Evolutionary conservation across 1,140 invertebrate species (phyloP).

Genomic region (Calliphora vicina): DNA sequence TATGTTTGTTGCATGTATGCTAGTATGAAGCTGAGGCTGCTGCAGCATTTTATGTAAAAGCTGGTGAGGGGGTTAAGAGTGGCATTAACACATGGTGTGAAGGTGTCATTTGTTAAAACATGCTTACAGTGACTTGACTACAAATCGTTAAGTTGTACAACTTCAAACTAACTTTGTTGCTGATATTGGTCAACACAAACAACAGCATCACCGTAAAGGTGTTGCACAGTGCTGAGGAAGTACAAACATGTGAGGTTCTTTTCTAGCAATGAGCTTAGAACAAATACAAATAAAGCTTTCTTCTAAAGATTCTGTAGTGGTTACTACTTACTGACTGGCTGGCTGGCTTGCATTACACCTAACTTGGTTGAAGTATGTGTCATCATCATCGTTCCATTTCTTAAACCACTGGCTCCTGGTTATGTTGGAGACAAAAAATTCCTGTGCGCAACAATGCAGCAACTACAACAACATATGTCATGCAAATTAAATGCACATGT

Average conservation of each 20-base stretch:
- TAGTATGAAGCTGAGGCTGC: background rate
- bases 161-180: constrained; percentile 18
- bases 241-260: background rate
- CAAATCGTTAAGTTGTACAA: constrained; percentile 47
- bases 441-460: background rate
- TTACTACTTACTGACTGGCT: too few species aligned
- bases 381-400: background rate
- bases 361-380: background rate
- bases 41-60: background rate
- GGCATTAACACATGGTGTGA: constrained; percentile 39
- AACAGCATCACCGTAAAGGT: background rate
- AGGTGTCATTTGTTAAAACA: constrained; percentile 60
- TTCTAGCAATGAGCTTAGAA: background rate
- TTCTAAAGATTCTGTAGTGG: too few species aligned
- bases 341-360: background rate
- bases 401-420: background rate
- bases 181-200: constrained; percentile 29
- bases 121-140: constrained; percentile 55
- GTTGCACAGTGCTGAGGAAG: background rate
- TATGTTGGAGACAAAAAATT: background rate
- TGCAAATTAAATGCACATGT: constrained; percentile 54
- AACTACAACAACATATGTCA: constrained; percentile 41
- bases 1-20: background rate
- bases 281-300: too few species aligned
- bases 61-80: background rate